Evolutionary conservation across 2,888 invertebrate genomes (phyloP).

Genomic region (Syrphus vitripennis): DNA sequence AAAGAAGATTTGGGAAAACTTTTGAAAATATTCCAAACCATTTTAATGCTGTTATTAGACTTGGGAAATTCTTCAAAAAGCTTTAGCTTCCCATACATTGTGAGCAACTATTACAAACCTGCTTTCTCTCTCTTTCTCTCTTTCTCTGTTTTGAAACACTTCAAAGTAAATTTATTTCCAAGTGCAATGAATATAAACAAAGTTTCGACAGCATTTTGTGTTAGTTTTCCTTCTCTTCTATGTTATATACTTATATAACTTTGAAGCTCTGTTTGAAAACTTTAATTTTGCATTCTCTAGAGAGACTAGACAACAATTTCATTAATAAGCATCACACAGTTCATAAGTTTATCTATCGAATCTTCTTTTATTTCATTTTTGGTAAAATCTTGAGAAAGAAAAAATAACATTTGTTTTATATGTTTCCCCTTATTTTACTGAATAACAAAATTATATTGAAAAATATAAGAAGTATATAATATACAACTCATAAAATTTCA

Average conservation of each 20-base stretch:
- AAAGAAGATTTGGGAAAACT: slow-evolving; percentile 1
- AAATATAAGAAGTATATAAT: background rate
- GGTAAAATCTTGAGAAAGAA: background rate
- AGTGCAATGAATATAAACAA: slow-evolving; percentile 60
- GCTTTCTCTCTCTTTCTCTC: slow-evolving; percentile 5
- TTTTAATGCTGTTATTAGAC: slow-evolving; percentile 58
- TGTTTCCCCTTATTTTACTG: background rate
- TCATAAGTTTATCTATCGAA: background rate
- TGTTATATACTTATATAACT: background rate
- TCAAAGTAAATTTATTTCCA: slow-evolving; percentile 59
- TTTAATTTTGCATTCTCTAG: slow-evolving; percentile 19
- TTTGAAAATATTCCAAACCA: slow-evolving; percentile 24
- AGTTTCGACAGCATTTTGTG: slow-evolving; percentile 29
- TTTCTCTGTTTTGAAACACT: slow-evolving; percentile 26
- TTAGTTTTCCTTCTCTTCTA: background rate
- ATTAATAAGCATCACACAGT: background rate
- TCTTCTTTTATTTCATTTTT: background rate
- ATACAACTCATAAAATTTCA: background rate
- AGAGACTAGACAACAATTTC: background rate
- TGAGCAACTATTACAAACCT: background rate
- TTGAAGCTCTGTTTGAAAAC: background rate
- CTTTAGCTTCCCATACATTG: background rate
- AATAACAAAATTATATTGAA: background rate
- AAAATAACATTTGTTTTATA: background rate
- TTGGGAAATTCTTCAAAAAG: slow-evolving; percentile 30